These are phyloP conservation scores for Thereva nobilitata DNA, from an alignment of 2,888 invertebrate species.

Conservation along the genomic window DNA sequence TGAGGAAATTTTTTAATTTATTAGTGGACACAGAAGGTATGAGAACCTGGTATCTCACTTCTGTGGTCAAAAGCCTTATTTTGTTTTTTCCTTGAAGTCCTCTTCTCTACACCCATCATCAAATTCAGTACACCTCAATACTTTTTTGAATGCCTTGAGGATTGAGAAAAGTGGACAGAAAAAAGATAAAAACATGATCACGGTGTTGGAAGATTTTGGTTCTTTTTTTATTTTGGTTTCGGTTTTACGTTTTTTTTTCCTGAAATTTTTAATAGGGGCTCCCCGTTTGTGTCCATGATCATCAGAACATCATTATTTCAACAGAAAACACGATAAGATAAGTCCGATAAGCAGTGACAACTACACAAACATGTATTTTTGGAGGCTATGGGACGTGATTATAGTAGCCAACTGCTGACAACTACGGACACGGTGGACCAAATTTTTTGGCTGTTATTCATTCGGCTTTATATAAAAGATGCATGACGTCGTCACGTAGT, in stretches of 20 bases:
- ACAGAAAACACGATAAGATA: conserved; percentile 40
- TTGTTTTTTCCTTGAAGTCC: conserved; percentile 5
- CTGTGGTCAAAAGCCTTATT: conserved; percentile 9
- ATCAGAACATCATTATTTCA: conserved; percentile 42
- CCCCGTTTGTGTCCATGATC: conserved; percentile 39
- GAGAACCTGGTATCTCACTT: conserved; percentile 33
- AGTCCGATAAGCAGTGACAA: conserved; percentile 38
- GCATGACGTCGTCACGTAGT: too few relatives aligned
- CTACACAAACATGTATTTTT: conserved; percentile 36
- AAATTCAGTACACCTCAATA: conserved; percentile 25
- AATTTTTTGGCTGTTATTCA: too few relatives aligned
- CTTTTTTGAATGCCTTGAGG: conserved; percentile 3
- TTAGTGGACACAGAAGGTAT: conserved; percentile 32
- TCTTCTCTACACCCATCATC: conserved; percentile 22
- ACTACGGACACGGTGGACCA: too few relatives aligned
- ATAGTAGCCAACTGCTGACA: conserved; percentile 31
- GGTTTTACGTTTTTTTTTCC: conserved; percentile 8
- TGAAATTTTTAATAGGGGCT: conserved; percentile 15
- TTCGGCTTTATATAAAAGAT: too few relatives aligned
- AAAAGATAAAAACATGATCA: conserved; percentile 15
- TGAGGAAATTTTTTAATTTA: conserved; percentile 36
- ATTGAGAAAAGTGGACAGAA: neutral
- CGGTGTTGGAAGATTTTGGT: conserved; percentile 6
- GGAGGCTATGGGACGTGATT: conserved; percentile 18
- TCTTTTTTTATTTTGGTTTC: conserved; percentile 35